Conservation (phyloP, 2,113 vertebrate species). For the Megalops atlanticus region DNA sequence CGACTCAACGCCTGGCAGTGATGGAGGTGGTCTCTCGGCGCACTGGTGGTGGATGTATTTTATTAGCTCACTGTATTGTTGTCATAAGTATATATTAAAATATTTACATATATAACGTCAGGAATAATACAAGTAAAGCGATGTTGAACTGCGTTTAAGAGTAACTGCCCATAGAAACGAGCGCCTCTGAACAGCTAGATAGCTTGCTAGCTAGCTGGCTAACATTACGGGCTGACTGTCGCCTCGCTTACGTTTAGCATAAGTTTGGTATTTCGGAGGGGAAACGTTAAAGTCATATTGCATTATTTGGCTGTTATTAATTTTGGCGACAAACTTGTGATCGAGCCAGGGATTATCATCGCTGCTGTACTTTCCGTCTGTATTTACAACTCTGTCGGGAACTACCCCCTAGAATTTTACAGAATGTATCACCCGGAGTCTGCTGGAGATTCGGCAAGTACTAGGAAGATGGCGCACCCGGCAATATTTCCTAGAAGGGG, state of each 20-base stretch:
- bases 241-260: constrained; percentile 8
- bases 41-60: constrained; percentile 33
- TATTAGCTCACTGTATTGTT: background rate
- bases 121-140: constrained; percentile 11
- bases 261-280: background rate
- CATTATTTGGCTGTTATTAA: background rate
- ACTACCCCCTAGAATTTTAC: constrained; percentile 40
- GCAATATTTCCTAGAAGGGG: constrained; percentile 80
- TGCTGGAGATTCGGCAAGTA: constrained; percentile 77
- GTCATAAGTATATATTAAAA: constrained; percentile 20
- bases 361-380: background rate
- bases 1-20: constrained; percentile 28
- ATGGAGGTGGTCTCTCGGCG: constrained; percentile 39
- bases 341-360: background rate
- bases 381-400: constrained; percentile 14
- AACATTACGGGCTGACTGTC: constrained; percentile 19
- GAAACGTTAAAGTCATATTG: constrained; percentile 11
- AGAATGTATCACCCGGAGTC: constrained; percentile 91
- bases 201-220: constrained; percentile 13
- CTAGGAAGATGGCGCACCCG: constrained; percentile 86
- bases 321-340: background rate
- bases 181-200: constrained; percentile 22
- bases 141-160: constrained; percentile 21
- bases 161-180: constrained; percentile 26
- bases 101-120: constrained; percentile 9